These are phyloP conservation scores for Eupithecia dodoneata DNA, from an alignment of 2,888 invertebrate species.

Conservation along the genomic window DNA sequence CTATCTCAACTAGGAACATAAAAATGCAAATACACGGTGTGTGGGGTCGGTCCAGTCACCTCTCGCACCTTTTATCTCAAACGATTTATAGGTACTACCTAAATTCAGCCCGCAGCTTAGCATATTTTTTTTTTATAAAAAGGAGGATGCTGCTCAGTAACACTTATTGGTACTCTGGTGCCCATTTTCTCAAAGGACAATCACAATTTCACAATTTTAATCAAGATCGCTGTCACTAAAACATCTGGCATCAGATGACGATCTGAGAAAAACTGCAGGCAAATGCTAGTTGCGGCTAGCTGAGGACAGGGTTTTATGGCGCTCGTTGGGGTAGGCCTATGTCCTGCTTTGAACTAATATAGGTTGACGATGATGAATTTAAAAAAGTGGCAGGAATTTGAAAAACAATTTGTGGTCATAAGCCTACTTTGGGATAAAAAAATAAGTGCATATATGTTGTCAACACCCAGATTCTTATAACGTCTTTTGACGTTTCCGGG, in stretches of 20 bases:
- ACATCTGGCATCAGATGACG: background rate
- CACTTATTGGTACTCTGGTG: background rate
- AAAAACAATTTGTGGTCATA: background rate
- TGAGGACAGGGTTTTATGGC: too few relatives aligned
- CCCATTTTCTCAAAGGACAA: background rate
- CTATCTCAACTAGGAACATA: constrained; percentile 17
- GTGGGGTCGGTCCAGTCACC: background rate
- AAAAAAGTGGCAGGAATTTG: background rate
- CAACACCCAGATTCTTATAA: background rate
- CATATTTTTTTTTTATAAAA: background rate
- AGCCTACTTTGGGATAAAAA: background rate
- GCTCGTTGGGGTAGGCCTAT: too few relatives aligned
- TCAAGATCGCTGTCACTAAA: background rate
- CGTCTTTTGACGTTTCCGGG: too few relatives aligned
- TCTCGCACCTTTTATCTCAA: background rate
- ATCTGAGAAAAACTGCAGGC: too few relatives aligned
- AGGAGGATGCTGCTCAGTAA: background rate
- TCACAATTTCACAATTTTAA: background rate
- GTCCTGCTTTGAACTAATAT: too few relatives aligned
- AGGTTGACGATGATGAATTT: background rate
- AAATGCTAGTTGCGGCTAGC: too few relatives aligned
- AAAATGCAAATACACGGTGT: constrained; percentile 8
- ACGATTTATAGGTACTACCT: background rate
- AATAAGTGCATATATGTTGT: background rate
- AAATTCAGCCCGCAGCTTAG: background rate